Conservation (phyloP, 2,113 vertebrate species). For the Lucifuga dentata region DNA sequence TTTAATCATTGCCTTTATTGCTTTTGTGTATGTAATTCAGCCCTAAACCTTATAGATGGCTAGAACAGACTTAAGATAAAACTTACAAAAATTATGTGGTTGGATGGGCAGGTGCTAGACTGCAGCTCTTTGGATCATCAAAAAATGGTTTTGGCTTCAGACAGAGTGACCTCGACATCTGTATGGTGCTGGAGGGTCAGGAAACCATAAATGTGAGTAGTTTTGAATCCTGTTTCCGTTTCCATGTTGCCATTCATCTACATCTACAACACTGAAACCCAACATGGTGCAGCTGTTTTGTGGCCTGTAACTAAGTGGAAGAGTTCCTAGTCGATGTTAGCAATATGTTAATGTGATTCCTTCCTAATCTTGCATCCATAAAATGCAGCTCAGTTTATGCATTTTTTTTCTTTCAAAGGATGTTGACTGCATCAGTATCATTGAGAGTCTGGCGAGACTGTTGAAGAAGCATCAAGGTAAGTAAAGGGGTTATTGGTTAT, state of each 20-base stretch:
- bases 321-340: too few relatives aligned
- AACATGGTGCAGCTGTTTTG: too few relatives aligned
- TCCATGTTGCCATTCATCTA: not conserved
- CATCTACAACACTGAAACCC: too few relatives aligned
- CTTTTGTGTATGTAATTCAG: too few relatives aligned
- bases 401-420: conserved; percentile 73
- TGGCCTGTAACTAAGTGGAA: too few relatives aligned
- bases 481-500: not conserved
- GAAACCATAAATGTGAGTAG: conserved; percentile 87
- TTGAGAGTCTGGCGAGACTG: conserved; percentile 90
- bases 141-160: conserved; percentile 97
- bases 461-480: conserved; percentile 92
- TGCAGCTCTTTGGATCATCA: conserved; percentile 94
- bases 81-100: not conserved
- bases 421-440: conserved; percentile 89
- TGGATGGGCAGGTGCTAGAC: conserved; percentile 84
- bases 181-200: conserved; percentile 91
- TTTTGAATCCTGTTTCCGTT: not conserved
- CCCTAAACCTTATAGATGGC: not conserved
- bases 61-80: not conserved
- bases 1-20: not conserved
- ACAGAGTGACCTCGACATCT: conserved; percentile 95
- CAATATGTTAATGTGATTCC: not conserved
- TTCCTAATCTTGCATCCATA: not conserved
- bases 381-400: not conserved